Evolutionary conservation across 2,888 invertebrate species (phyloP).

Genomic region (Fragum sueziense): DNA sequence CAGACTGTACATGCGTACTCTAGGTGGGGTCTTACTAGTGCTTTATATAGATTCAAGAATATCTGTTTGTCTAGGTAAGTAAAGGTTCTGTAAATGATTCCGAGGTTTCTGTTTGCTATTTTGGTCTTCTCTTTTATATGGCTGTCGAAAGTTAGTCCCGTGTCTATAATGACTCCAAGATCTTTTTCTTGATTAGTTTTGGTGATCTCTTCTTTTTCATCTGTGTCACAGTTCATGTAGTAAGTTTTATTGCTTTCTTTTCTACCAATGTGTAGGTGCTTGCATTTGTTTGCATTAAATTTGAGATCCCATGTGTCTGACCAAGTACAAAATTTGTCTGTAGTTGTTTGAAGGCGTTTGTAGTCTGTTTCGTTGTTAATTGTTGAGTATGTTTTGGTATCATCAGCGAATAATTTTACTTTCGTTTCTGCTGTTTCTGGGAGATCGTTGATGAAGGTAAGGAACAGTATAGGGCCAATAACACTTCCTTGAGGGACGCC

Average conservation of each 20-base stretch:
- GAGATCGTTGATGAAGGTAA: too few species aligned
- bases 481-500: neutral
- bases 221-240: neutral
- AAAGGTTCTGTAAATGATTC: neutral
- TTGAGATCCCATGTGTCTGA: neutral
- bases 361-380: neutral
- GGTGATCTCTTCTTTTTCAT: neutral
- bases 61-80: conserved; percentile 7
- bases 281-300: neutral
- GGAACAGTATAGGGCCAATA: neutral
- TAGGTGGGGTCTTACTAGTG: neutral
- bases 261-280: neutral
- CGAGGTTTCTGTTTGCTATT: neutral
- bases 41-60: neutral
- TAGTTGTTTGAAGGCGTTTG: neutral
- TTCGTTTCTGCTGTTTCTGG: neutral
- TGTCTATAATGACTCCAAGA: neutral
- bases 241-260: neutral
- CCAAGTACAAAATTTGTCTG: neutral
- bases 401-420: neutral
- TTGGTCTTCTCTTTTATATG: neutral
- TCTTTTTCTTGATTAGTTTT: neutral
- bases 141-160: neutral
- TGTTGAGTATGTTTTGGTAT: neutral
- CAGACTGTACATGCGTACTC: conserved; percentile 17